Evolutionary conservation across 2,797 vertebrate genomes (phyloP).

Genomic region (Chelon auratus): DNA sequence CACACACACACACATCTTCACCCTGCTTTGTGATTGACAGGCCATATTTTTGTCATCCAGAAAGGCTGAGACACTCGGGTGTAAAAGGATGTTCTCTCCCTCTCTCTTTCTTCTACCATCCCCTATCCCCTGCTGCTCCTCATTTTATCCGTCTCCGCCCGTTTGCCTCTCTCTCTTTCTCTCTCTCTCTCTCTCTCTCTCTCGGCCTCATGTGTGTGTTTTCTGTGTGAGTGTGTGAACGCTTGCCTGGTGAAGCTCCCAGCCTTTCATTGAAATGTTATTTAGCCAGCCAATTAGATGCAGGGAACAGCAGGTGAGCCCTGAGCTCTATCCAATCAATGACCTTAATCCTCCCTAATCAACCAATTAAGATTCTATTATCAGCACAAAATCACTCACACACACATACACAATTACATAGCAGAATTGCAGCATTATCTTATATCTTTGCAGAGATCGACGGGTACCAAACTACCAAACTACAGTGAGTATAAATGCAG

Average conservation of each 20-base stretch:
- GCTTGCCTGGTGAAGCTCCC: slow-evolving; percentile 58
- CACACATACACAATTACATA: slow-evolving; percentile 2
- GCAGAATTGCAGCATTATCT: slow-evolving; percentile 28
- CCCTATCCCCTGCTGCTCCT: slow-evolving; percentile 40
- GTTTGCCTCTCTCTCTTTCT: slow-evolving; percentile 49
- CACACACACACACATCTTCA: slow-evolving; percentile 19
- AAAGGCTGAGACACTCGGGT: slow-evolving; percentile 54
- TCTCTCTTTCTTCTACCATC: slow-evolving; percentile 41
- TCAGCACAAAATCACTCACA: slow-evolving; percentile 51
- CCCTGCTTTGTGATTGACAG: slow-evolving; percentile 67
- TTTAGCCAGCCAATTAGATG: slow-evolving; percentile 77
- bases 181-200: slow-evolving; percentile 39
- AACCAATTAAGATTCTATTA: slow-evolving; percentile 81
- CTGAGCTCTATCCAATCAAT: slow-evolving; percentile 79
- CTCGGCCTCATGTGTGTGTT: slow-evolving; percentile 2
- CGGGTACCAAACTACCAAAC: slow-evolving; percentile 1
- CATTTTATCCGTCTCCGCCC: slow-evolving; percentile 37
- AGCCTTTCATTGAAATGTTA: slow-evolving; percentile 77
- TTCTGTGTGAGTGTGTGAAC: slow-evolving; percentile 57
- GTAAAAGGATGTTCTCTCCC: slow-evolving; percentile 54
- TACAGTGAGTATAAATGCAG: neutral
- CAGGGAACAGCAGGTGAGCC: slow-evolving; percentile 76
- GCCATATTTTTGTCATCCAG: slow-evolving; percentile 57
- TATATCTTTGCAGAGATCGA: slow-evolving; percentile 8
- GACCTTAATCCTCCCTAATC: slow-evolving; percentile 80